Conservation (phyloP, 2,888 invertebrate genomes). For the Eupithecia tripunctaria region DNA sequence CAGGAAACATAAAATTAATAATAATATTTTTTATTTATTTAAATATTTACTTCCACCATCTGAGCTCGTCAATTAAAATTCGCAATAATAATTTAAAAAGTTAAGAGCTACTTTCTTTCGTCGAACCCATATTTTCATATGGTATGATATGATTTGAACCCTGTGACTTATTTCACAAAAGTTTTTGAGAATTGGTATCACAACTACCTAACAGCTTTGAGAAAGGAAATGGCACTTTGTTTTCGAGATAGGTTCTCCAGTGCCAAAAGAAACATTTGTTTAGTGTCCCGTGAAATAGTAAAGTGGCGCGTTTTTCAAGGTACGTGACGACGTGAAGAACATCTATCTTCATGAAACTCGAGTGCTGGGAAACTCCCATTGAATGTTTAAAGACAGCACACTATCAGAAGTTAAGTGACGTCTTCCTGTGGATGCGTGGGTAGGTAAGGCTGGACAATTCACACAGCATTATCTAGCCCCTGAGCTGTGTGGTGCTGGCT, state of each 20-base stretch:
- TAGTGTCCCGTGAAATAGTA: conserved; percentile 4
- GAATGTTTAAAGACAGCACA: not conserved
- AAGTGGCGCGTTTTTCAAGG: conserved; percentile 7
- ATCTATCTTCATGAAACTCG: not conserved
- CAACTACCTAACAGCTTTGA: not conserved
- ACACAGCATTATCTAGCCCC: too few relatives aligned
- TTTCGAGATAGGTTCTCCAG: not conserved
- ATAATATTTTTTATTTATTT: too few relatives aligned
- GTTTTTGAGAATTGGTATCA: not conserved
- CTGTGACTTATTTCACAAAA: not conserved
- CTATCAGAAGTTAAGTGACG: not conserved
- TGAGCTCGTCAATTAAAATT: not conserved
- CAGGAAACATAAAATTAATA: too few relatives aligned
- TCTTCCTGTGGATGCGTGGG: too few relatives aligned
- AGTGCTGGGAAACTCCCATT: not conserved
- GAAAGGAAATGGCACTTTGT: not conserved
- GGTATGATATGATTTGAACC: too few relatives aligned
- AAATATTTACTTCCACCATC: not conserved
- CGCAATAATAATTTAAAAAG: not conserved
- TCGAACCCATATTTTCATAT: too few relatives aligned
- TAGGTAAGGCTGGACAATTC: too few relatives aligned
- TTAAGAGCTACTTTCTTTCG: too few relatives aligned
- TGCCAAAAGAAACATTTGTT: not conserved
- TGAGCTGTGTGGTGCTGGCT: too few relatives aligned
- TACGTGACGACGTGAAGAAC: not conserved